A percentile compares a stretch with the other conserved stretches of the same genome.
Evolutionary conservation across 37 sponge, comb jelly and placozoan species (phyloP).

Genomic region (Tethya wilhelma): DNA sequence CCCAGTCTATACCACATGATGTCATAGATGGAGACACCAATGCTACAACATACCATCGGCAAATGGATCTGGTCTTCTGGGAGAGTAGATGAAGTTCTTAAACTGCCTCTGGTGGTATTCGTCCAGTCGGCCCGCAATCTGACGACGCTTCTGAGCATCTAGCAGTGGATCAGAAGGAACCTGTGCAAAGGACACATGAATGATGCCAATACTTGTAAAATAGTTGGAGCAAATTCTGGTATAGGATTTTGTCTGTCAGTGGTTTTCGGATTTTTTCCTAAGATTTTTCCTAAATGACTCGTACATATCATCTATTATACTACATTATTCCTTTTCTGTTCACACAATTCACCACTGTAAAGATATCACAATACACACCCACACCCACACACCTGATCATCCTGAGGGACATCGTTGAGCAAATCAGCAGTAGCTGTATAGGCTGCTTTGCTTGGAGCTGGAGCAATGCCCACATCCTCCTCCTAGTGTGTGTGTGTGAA

Average conservation of each 20-base stretch:
- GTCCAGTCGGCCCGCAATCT: constrained; percentile 72
- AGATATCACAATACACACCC: too few species aligned
- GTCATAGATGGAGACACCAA: too few species aligned
- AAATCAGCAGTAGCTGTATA: constrained; percentile 36
- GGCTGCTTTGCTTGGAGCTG: not conserved
- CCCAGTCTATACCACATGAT: too few species aligned
- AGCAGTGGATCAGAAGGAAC: constrained; percentile 83
- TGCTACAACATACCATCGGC: constrained; percentile 57
- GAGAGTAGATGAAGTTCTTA: constrained; percentile 75
- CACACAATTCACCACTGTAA: too few species aligned
- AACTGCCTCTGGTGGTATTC: constrained; percentile 84
- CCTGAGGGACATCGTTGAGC: constrained; percentile 13
- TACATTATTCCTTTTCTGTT: too few species aligned
- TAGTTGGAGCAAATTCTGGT: too few species aligned
- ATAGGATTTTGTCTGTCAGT: too few species aligned
- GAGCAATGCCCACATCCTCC: constrained; percentile 47
- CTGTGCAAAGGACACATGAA: too few species aligned
- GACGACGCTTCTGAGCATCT: constrained; percentile 40
- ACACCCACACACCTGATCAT: constrained; percentile 46
- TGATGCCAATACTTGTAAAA: too few species aligned
- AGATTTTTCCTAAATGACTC: not conserved
- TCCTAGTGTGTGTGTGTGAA: too few species aligned
- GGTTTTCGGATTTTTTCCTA: not conserved
- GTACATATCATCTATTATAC: too few species aligned
- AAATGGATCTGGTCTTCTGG: constrained; percentile 85